Conservation (phyloP, 1,140 invertebrate genomes). For the Drosophila aff. region DNA sequence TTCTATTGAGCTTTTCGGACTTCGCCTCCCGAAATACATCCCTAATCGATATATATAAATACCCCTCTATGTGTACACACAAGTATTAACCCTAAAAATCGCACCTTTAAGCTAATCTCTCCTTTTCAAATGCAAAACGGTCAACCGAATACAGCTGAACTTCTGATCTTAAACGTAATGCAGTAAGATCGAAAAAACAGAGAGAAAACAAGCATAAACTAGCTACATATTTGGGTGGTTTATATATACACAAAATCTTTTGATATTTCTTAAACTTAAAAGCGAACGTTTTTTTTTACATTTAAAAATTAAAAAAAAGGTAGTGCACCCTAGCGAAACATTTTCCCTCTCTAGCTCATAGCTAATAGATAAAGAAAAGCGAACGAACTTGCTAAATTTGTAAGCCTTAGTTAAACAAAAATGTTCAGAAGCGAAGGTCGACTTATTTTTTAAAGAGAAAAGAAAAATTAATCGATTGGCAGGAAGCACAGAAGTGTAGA, state of each 20-base stretch:
- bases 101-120: slow-evolving; percentile 4
- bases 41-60: slow-evolving; percentile 8
- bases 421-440: neutral
- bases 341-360: neutral
- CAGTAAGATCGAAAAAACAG: neutral
- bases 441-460: neutral
- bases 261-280: slow-evolving; percentile 2
- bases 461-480: neutral
- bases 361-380: neutral
- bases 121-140: neutral
- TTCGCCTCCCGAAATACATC: neutral
- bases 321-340: neutral
- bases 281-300: neutral
- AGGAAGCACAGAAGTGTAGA: neutral
- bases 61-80: neutral
- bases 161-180: neutral
- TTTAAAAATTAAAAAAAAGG: neutral
- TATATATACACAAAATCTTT: neutral
- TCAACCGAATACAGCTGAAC: slow-evolving; percentile 2
- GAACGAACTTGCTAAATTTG: neutral
- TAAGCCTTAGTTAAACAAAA: slow-evolving; percentile 4
- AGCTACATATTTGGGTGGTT: neutral
- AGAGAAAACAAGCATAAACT: neutral
- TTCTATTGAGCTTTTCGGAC: neutral
- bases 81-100: slow-evolving; percentile 21